Conservation (phyloP, 2,797 vertebrate species). For the Jordanella pulchra region DNA sequence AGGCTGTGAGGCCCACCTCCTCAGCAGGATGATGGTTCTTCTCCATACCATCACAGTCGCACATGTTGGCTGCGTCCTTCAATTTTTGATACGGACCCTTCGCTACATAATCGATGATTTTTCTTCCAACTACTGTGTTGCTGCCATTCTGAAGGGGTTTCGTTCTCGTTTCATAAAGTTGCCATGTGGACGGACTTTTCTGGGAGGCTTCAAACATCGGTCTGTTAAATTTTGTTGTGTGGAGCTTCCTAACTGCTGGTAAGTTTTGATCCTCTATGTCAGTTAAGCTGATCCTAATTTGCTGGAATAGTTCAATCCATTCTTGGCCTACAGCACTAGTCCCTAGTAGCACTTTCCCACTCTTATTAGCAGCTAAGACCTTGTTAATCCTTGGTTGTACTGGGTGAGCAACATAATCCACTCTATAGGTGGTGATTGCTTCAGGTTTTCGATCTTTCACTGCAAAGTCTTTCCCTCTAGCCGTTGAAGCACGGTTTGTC, state of each 20-base stretch:
- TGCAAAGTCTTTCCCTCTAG: not conserved
- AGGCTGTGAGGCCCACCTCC: not conserved
- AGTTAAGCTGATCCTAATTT: constrained; percentile 38
- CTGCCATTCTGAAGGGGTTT: not conserved
- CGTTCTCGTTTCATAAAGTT: not conserved
- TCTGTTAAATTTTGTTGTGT: constrained; percentile 21
- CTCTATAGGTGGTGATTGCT: constrained; percentile 54
- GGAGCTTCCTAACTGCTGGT: not conserved
- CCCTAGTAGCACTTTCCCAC: constrained; percentile 6
- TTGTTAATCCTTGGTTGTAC: constrained; percentile 16
- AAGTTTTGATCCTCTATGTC: constrained; percentile 1
- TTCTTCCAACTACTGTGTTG: not conserved
- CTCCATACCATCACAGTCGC: not conserved
- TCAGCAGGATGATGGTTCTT: constrained; percentile 6
- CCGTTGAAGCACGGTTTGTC: not conserved
- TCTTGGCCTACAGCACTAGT: constrained; percentile 2
- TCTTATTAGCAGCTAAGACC: not conserved
- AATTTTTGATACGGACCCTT: not conserved
- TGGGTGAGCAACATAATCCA: constrained; percentile 28
- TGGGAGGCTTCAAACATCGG: not conserved
- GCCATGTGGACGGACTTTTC: not conserved
- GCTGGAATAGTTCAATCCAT: constrained; percentile 11
- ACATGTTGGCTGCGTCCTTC: not conserved
- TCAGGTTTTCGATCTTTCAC: not conserved
- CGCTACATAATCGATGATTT: rapidly evolving